Base-by-base conservation (phyloP, 2,113 vertebrate genomes). In the Argyrosomus japonicus region DNA sequence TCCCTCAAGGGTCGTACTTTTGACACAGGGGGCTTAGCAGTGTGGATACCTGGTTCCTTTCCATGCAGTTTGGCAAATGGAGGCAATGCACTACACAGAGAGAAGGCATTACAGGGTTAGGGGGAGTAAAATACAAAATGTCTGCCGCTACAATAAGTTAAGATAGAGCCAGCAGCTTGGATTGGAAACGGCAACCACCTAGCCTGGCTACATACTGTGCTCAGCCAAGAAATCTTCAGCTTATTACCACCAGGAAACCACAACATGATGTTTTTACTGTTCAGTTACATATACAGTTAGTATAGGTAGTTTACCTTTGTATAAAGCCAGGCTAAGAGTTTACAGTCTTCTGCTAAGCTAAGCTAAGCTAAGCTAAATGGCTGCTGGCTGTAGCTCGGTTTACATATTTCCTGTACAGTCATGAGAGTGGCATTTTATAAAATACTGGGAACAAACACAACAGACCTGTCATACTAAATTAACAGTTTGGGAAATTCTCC, bases 1-100 rank as follows among this genome's bases (percentile, higher is more conserved):
- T 92, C 91, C 85, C 92, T 90, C 72, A 93, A 57, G n/a, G 94
- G 93, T 25, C 73, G 89, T 0, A 94, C 93, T 68, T 88, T 90
- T 3, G 93, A 94, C 70, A 94, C 90, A 1, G 86, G 93, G 2
- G 92, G 92, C 25, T 91, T 88, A 11, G 78, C 11, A 25, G 48
- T 75, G 69, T 5, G 50, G 57, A n/a, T 14, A 29, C 61, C 53
- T 53, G 74, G 82, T 21, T 89, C 89, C 54, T 74, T 85, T 36
- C 43, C 81, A 0, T 81, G 84, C n/a, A 63, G 12, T 79, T 82
- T 90, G 69, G 72, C n/a, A 63, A 91, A 91, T 5, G 68, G 67
- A 58, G 86, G 51, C 8, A 3, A 6, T 0, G 80, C 60, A 67
- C 94, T 93, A 51, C 9, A 77, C 23, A 57, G 17, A 76, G 4